Evolutionary conservation across 2,113 vertebrate genomes (phyloP).

Genomic region (Vireo altiloquus): DNA sequence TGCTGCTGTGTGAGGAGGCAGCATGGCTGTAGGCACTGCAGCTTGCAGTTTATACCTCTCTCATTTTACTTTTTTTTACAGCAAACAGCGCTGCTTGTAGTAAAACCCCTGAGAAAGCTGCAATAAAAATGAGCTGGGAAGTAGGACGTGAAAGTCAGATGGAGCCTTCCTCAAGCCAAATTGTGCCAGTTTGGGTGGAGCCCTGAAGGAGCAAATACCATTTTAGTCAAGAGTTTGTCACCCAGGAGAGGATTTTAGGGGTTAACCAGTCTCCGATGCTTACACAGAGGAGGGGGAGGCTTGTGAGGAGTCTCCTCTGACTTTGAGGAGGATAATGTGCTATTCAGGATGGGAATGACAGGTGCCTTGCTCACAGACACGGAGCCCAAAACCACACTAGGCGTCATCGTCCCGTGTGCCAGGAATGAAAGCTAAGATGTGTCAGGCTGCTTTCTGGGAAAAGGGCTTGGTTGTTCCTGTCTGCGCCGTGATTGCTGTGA

Average conservation of each 20-base stretch:
- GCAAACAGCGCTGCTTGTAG: neutral
- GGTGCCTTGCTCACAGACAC: neutral
- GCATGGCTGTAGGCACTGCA: neutral
- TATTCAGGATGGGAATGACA: neutral
- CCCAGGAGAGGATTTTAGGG: neutral
- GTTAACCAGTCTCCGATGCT: neutral
- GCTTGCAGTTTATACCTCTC: neutral
- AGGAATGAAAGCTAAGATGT: neutral
- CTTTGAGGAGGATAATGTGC: neutral
- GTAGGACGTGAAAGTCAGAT: neutral
- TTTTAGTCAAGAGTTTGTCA: neutral
- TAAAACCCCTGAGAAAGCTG: neutral
- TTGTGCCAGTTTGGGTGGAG: neutral
- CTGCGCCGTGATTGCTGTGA: neutral
- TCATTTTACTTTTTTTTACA: neutral
- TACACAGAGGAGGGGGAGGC: neutral
- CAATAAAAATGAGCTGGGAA: neutral
- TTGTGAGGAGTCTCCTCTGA: neutral
- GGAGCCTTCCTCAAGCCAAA: neutral
- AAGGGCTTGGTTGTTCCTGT: neutral
- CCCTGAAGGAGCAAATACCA: neutral
- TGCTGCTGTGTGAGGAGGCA: neutral
- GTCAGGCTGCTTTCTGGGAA: constrained; percentile 34
- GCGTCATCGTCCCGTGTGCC: neutral
- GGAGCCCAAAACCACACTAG: neutral